phyloP scores from a whole-genome alignment of 1,140 invertebrate genomes.

The Papilio helenus region DNA sequence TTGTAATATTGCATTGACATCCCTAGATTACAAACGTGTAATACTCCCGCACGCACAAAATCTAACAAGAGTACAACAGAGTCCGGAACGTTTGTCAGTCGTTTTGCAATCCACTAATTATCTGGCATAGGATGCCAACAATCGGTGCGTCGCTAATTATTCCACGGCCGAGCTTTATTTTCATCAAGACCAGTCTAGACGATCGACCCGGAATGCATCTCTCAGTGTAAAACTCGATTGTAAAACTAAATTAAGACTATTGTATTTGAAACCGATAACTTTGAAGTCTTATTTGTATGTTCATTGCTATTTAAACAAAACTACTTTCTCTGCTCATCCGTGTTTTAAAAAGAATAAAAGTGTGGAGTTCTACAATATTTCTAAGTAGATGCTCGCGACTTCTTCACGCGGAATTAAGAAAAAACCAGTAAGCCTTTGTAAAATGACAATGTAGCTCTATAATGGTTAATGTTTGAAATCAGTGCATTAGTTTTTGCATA shows the following conservation, averaged over 20 bases:
- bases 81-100: slow-evolving; percentile 26
- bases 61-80: slow-evolving; percentile 33
- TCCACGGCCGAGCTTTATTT: slow-evolving; percentile 37
- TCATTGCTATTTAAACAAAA: not conserved
- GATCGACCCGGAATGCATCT: slow-evolving; percentile 17
- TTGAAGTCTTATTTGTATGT: not conserved
- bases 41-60: slow-evolving; percentile 39
- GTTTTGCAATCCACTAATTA: slow-evolving; percentile 45
- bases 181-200: slow-evolving; percentile 32
- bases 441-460: too few relatives aligned
- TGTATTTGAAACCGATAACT: not conserved
- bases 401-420: too few relatives aligned
- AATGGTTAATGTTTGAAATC: too few relatives aligned
- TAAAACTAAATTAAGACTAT: slow-evolving; percentile 26
- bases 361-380: too few relatives aligned
- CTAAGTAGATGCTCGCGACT: too few relatives aligned
- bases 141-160: slow-evolving; percentile 37
- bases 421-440: too few relatives aligned
- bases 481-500: too few relatives aligned
- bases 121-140: slow-evolving; percentile 40
- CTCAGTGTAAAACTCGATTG: slow-evolving; percentile 33
- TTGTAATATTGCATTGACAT: slow-evolving; percentile 5
- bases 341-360: too few relatives aligned
- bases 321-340: not conserved
- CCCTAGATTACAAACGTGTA: slow-evolving; percentile 42